Conservation (phyloP, 2,888 invertebrate genomes). For the Drosophila austrosaltans region DNA sequence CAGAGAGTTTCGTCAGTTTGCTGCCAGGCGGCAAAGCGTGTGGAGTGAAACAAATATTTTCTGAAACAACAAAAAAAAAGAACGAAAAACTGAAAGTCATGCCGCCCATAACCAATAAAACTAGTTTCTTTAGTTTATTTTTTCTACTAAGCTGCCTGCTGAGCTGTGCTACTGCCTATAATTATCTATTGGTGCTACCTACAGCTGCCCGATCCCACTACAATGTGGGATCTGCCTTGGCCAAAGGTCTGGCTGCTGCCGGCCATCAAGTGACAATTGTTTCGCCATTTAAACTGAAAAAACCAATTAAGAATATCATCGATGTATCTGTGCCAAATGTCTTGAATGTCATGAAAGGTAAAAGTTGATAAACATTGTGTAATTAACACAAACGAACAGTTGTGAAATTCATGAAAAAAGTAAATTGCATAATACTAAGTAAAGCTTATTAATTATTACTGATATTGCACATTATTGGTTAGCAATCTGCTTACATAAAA, state of each 20-base stretch:
- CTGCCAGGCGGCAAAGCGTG: slow-evolving; percentile 14
- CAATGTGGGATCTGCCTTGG: slow-evolving; percentile 79
- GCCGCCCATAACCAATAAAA: slow-evolving; percentile 35
- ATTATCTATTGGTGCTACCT: slow-evolving; percentile 68
- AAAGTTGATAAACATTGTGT: not conserved
- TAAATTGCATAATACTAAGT: not conserved
- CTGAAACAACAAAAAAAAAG: not conserved
- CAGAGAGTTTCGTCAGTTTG: slow-evolving; percentile 37
- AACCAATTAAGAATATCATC: slow-evolving; percentile 75
- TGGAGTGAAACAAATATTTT: slow-evolving; percentile 9
- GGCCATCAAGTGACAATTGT: slow-evolving; percentile 83
- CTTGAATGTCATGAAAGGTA: slow-evolving; percentile 54
- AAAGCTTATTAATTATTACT: not conserved
- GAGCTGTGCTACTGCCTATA: slow-evolving; percentile 61
- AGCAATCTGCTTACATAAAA: not conserved
- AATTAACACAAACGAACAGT: not conserved
- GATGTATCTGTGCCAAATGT: slow-evolving; percentile 55
- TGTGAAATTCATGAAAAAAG: not conserved
- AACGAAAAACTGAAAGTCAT: slow-evolving; percentile 30
- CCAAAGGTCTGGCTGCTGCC: slow-evolving; percentile 79
- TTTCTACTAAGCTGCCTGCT: slow-evolving; percentile 47
- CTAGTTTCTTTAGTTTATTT: slow-evolving; percentile 44
- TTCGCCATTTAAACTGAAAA: slow-evolving; percentile 75
- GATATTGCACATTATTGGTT: not conserved
- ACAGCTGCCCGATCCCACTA: slow-evolving; percentile 74